Evolutionary conservation across 2,888 invertebrate genomes (phyloP), one percentile per base, ranked within the genome.

Genomic region (Plutella xylostella): DNA sequence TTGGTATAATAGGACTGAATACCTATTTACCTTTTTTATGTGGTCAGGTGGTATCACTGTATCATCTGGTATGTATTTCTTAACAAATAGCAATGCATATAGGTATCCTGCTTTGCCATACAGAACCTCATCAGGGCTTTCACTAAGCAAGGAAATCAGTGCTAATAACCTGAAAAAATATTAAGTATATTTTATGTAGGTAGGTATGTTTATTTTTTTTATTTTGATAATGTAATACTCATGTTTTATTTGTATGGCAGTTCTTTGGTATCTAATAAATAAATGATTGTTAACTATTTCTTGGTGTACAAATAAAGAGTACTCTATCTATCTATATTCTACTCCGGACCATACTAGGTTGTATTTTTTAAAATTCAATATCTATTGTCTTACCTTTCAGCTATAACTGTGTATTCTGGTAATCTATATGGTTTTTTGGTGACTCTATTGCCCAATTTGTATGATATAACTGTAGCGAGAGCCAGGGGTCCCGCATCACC

Each of bases 61-160:
- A 25, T 87, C 82, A 31, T 85, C 85, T 53, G 38, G 55, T n/a
- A 90, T 74, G 60, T 90, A 67, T 60, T 87, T 85, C 60, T 90
- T 90, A 0, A 94, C 86, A 80, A 90, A 93, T 7, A 94, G 72
- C 42, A 96, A 78, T 3, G 92, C 84, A 75, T 87, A 93, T 12
- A 97, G 77, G 68, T 93, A 96, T 17, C 96, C 96, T 53, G 88
- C 87, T 62, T 93, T 86, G 4, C 97, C 96, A 82, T 93, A 95
- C 28, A 97, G 80, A 45, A 94, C 71, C 75, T 96, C 96, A 85
- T 96, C 92, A 0, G 94, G 90, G 42, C 86, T 75, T 45, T 85
- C 75, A 52, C 87, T 64, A 42, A 90, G 84, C 52, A 86, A 71
- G 42, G 83, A 71, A 45, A 84, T 75, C 46, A 92, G 60, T 12